Percentiles rank a stretch among this genome's conserved stretches.
These are phyloP conservation scores for Sebastes vulpes DNA, from an alignment of 2,797 vertebrate genomes.

Conservation along the genomic window DNA sequence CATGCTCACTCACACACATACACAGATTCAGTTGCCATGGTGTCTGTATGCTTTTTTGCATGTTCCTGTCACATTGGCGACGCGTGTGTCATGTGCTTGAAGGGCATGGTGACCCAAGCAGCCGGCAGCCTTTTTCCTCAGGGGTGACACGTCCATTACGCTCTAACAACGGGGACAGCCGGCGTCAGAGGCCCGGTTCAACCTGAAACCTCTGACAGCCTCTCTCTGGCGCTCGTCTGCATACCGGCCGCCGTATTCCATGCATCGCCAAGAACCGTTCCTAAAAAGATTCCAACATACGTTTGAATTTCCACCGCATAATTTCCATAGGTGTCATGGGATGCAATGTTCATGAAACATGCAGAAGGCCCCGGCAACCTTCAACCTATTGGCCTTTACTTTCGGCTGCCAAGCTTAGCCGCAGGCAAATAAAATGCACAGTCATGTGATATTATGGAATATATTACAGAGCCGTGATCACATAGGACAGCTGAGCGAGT, in stretches of 20 bases:
- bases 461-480: slow-evolving; percentile 46
- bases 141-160: slow-evolving; percentile 75
- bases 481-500: slow-evolving; percentile 40
- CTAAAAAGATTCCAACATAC: slow-evolving; percentile 43
- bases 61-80: slow-evolving; percentile 65
- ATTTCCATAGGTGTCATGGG: slow-evolving; percentile 51
- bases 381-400: slow-evolving; percentile 54
- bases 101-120: slow-evolving; percentile 72
- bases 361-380: slow-evolving; percentile 53
- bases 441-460: slow-evolving; percentile 63
- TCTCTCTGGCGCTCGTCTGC: slow-evolving; percentile 32
- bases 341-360: slow-evolving; percentile 64
- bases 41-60: slow-evolving; percentile 66
- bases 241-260: slow-evolving; percentile 23
- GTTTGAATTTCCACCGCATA: slow-evolving; percentile 49
- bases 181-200: slow-evolving; percentile 38
- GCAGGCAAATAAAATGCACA: slow-evolving; percentile 63
- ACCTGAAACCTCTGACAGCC: slow-evolving; percentile 53
- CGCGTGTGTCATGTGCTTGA: slow-evolving; percentile 65
- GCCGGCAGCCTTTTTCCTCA: slow-evolving; percentile 66
- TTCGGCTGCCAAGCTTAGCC: slow-evolving; percentile 56
- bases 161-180: slow-evolving; percentile 65
- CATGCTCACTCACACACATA: slow-evolving; percentile 2
- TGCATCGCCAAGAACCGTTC: slow-evolving; percentile 7
- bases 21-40: slow-evolving; percentile 64